Evolutionary conservation across 35 echinoderm and acorn worm genomes (phyloP).

Genomic region (Apostichopus japonicus): DNA sequence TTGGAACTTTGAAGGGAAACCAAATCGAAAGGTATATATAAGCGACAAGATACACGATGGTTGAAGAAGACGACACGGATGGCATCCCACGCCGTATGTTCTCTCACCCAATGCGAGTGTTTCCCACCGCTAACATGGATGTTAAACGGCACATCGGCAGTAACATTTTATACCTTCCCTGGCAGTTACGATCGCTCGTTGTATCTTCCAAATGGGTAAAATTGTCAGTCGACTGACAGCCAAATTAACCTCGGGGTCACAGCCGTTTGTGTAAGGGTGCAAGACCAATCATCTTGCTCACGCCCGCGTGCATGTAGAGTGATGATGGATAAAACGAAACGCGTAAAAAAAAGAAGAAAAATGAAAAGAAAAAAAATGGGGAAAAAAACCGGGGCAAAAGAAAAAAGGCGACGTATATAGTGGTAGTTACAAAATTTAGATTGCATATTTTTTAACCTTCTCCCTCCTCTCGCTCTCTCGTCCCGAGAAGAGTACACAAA

Average conservation of each 20-base stretch:
- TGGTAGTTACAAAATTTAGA: too few relatives aligned
- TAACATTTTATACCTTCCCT: conserved; percentile 38
- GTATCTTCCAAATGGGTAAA: neutral
- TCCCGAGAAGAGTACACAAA: too few relatives aligned
- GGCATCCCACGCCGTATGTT: conserved; percentile 43
- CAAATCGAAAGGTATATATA: neutral
- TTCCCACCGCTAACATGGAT: conserved; percentile 23
- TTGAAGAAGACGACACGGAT: conserved; percentile 23
- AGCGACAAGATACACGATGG: neutral
- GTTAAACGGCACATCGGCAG: conserved; percentile 12
- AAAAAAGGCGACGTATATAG: neutral
- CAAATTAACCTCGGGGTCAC: conserved; percentile 41
- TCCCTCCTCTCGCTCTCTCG: too few relatives aligned
- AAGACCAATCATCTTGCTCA: conserved; percentile 17
- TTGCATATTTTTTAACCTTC: too few relatives aligned
- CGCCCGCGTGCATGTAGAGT: conserved; percentile 1
- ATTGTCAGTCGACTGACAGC: conserved; percentile 25
- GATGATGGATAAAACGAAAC: neutral
- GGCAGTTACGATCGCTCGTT: conserved; percentile 40
- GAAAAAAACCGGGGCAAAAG: neutral
- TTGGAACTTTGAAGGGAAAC: neutral
- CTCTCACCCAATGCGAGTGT: neutral
- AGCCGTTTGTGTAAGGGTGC: conserved; percentile 21
- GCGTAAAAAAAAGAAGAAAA: neutral
- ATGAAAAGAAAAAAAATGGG: neutral